phyloP scores from a whole-genome alignment of 1,140 invertebrate genomes.

The Semibalanus balanoides region DNA sequence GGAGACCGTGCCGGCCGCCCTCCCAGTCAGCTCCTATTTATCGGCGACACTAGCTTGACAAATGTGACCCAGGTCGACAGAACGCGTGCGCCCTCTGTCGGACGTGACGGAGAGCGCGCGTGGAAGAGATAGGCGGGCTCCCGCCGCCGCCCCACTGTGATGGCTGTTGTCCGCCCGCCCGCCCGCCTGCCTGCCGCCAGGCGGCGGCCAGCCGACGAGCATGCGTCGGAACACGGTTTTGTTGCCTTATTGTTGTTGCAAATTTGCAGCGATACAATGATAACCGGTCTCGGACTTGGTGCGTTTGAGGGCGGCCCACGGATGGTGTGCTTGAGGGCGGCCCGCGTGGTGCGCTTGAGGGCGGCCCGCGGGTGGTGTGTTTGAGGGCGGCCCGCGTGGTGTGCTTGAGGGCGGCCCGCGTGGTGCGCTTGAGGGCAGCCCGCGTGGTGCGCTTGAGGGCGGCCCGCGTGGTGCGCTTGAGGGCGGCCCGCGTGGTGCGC shows the following conservation, averaged over 20 bases:
- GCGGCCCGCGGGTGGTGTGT: no score
- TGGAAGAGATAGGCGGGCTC: no score
- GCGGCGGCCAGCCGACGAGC: not conserved
- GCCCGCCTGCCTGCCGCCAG: not conserved
- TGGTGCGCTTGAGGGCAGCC: no score
- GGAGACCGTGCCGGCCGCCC: no score
- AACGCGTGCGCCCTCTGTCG: not conserved
- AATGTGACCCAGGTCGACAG: no score
- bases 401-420: no score
- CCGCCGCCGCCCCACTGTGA: not conserved
- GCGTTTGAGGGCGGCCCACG: not conserved
- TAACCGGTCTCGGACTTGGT: not conserved
- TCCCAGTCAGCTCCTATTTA: slow-evolving; percentile 11
- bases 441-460: no score
- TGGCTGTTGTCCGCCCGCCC: not conserved
- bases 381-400: no score
- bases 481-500: no score
- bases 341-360: no score
- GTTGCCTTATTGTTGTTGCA: not conserved
- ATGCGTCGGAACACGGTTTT: not conserved
- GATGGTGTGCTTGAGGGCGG: no score
- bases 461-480: no score
- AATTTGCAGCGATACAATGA: not conserved
- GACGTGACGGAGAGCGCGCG: not conserved
- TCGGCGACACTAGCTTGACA: slow-evolving; percentile 3